Base-by-base conservation (phyloP, 2,113 vertebrate genomes). In the Mustelus asterias region DNA sequence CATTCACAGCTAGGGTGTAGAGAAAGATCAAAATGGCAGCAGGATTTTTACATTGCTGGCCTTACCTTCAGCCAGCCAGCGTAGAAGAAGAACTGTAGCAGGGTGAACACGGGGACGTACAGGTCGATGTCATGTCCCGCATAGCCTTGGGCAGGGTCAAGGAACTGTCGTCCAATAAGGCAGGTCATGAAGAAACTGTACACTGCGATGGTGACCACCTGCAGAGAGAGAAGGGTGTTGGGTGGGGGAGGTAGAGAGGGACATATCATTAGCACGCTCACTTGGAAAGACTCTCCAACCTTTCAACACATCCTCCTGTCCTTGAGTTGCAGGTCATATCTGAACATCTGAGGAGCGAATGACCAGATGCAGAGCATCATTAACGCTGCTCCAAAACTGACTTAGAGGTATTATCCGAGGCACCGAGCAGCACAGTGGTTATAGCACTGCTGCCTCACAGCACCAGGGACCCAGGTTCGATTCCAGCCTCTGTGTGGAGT, bases 31-130 rank as follows among this genome's bases (percentile, higher is more conserved):
- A 54, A 54, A 54, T 54, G 48, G 48, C 78, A 0, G 76, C 33
- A 37, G 2, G 13, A 37, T n/a, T 16, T 3, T 80, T 33, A 41
- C 6, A 1, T 16, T 8, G 11, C 8, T 48, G 86, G 26, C 63
- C 96, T 96, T 95, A 99, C 99, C 98, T 99, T 99, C 86, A 99
- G 98, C 99, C 99, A 99, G 14, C 99, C 99, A 0, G 98, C 98
- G 0, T 99, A 99, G 97, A 99, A 99, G 97, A 99, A 99, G 97
- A 99, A 99, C 97, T 99, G 99, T 1, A 99, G 97, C 86, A 99
- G 96, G n/a, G 99, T 99, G 97, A 99, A 99, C 96, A 99, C 97
- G 0, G 99, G 99, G 10, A 99, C 96, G 0, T 98, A 98, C 67
- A 99, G 98, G 97, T 99, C 99, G 16, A 99, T 97, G 94, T 98